Evolutionary conservation across 2,888 invertebrate species (phyloP).

Genomic region (Dioctria linearis): DNA sequence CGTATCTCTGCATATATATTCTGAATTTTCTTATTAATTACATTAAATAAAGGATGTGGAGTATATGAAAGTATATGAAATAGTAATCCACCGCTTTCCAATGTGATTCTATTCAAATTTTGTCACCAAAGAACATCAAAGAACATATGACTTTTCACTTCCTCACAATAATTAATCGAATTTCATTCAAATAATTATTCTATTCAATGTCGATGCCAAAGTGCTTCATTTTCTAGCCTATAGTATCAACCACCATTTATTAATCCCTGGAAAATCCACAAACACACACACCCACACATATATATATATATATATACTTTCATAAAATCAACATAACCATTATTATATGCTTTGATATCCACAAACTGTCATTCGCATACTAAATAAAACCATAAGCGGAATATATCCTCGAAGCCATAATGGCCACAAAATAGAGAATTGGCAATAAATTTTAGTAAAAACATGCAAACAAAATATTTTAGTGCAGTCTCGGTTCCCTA

Average conservation of each 20-base stretch:
- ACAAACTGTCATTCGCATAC: constrained; percentile 45
- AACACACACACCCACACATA: too few relatives aligned
- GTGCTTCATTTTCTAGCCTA: background rate
- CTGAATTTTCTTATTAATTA: too few relatives aligned
- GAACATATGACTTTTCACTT: too few relatives aligned
- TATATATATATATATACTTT: background rate
- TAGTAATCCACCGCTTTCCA: too few relatives aligned
- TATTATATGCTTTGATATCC: constrained; percentile 35
- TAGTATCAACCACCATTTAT: constrained; percentile 35
- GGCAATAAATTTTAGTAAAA: constrained; percentile 47
- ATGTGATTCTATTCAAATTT: too few relatives aligned
- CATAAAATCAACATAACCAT: constrained; percentile 32
- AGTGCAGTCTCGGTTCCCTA: constrained; percentile 32
- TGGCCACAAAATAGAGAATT: constrained; percentile 42
- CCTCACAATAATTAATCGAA: too few relatives aligned
- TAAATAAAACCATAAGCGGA: constrained; percentile 47
- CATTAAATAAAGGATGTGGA: too few relatives aligned
- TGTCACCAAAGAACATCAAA: too few relatives aligned
- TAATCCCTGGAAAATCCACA: constrained; percentile 9
- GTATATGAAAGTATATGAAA: too few relatives aligned
- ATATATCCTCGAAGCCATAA: constrained; percentile 35
- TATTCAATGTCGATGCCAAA: background rate
- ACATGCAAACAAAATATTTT: constrained; percentile 48
- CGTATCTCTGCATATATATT: too few relatives aligned
- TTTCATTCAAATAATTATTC: background rate